Evolutionary conservation across 2,797 vertebrate genomes (phyloP).

Genomic region (Margarornis squamiger): DNA sequence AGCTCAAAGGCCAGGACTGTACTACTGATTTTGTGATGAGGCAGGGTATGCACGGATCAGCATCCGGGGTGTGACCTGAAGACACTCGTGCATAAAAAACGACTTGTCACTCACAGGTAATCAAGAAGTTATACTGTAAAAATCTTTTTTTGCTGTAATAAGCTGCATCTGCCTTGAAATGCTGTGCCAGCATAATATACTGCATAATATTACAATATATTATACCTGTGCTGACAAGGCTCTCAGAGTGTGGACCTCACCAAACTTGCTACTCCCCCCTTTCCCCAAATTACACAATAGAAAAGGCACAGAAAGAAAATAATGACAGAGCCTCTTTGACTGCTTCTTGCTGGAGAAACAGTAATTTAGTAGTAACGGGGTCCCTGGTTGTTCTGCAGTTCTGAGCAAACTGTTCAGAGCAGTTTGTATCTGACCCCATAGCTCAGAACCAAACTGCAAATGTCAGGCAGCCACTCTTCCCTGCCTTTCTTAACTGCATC

Average conservation of each 20-base stretch:
- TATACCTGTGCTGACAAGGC: not conserved
- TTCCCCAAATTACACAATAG: not conserved
- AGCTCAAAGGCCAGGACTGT: not conserved
- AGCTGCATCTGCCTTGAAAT: not conserved
- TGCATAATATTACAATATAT: not conserved
- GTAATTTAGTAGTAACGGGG: accelerated
- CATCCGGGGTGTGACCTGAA: not conserved
- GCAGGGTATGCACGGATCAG: not conserved
- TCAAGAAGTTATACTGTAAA: not conserved
- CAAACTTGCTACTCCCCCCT: not conserved
- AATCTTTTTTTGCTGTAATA: not conserved
- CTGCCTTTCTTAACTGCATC: not conserved
- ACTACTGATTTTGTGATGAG: not conserved
- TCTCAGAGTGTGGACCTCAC: not conserved
- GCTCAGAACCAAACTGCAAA: not conserved
- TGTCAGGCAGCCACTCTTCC: not conserved
- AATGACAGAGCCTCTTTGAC: not conserved
- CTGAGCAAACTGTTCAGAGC: not conserved
- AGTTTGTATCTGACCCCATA: not conserved
- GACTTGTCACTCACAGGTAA: not conserved
- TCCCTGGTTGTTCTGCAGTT: not conserved
- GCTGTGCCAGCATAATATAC: not conserved
- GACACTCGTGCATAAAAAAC: not conserved
- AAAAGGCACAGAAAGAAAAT: not conserved
- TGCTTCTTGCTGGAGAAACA: not conserved